A percentile compares a stretch with the other conserved stretches of the same genome.
These are phyloP conservation scores for Thalassarche chlororhynchos DNA, from an alignment of 2,113 vertebrate genomes.

Conservation along the genomic window DNA sequence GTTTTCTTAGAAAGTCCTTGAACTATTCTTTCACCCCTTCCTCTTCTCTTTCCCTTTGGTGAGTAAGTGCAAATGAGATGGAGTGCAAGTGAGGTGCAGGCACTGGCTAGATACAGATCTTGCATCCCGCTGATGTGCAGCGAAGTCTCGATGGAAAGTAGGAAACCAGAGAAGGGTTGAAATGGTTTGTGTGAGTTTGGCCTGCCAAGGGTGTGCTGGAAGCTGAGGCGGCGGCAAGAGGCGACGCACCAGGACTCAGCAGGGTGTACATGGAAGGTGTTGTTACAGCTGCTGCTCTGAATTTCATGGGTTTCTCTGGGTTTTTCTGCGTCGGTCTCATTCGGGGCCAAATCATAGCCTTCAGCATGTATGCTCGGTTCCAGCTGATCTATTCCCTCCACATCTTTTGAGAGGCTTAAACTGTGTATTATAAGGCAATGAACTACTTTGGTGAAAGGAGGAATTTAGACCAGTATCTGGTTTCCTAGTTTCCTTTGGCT, in stretches of 20 bases:
- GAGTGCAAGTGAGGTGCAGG: neutral
- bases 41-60: neutral
- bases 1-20: neutral
- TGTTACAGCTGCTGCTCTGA: neutral
- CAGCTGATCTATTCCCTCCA: neutral
- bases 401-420: neutral
- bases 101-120: neutral
- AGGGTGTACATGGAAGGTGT: neutral
- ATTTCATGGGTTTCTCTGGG: neutral
- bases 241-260: neutral
- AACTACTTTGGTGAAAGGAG: neutral
- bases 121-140: neutral
- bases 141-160: neutral
- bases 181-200: neutral
- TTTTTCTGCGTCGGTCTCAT: rapidly evolving
- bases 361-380: neutral
- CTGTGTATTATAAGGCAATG: neutral
- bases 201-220: neutral
- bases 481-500: neutral
- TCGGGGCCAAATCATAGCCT: rapidly evolving
- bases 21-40: neutral
- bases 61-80: neutral
- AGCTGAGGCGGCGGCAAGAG: neutral
- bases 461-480: neutral
- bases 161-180: neutral